Evolutionary conservation across 2,113 vertebrate species (phyloP).

Genomic region (Oophaga pumilio): DNA sequence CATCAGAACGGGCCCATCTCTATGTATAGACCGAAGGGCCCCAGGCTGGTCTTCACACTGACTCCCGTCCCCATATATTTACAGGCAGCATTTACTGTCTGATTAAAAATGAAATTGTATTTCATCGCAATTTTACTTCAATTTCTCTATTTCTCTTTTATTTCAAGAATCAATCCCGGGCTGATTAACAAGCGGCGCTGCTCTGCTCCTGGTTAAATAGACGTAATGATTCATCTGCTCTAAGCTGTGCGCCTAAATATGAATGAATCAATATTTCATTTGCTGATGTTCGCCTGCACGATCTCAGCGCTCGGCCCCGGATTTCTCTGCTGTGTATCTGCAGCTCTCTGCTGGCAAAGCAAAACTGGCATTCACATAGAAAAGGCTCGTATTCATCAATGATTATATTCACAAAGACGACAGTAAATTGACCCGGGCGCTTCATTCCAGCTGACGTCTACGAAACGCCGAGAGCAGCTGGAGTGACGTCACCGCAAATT

Average conservation of each 20-base stretch:
- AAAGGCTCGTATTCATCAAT: conserved; percentile 23
- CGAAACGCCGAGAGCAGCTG: not conserved
- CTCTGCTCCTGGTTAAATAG: conserved; percentile 43
- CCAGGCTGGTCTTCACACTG: not conserved
- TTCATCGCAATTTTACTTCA: conserved; percentile 17
- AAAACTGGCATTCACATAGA: conserved; percentile 31
- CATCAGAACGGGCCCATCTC: too few relatives aligned
- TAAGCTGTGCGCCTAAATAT: conserved; percentile 54
- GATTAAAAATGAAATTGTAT: conserved; percentile 45
- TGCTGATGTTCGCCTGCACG: conserved; percentile 38
- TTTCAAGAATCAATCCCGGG: conserved; percentile 51
- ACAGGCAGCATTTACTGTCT: conserved; percentile 14
- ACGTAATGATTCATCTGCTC: conserved; percentile 55
- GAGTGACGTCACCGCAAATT: not conserved
- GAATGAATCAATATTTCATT: conserved; percentile 61
- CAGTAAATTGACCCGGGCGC: not conserved
- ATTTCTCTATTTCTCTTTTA: conserved; percentile 40
- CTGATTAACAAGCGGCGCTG: conserved; percentile 50
- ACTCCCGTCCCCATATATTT: not conserved
- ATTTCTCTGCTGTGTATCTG: not conserved
- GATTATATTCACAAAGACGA: conserved; percentile 21
- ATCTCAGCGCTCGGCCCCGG: not conserved
- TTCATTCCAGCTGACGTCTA: not conserved
- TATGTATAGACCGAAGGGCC: too few relatives aligned
- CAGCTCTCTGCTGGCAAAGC: not conserved